Evolutionary conservation across 2,888 invertebrate species (phyloP).

Genomic region (Phortica okadai): DNA sequence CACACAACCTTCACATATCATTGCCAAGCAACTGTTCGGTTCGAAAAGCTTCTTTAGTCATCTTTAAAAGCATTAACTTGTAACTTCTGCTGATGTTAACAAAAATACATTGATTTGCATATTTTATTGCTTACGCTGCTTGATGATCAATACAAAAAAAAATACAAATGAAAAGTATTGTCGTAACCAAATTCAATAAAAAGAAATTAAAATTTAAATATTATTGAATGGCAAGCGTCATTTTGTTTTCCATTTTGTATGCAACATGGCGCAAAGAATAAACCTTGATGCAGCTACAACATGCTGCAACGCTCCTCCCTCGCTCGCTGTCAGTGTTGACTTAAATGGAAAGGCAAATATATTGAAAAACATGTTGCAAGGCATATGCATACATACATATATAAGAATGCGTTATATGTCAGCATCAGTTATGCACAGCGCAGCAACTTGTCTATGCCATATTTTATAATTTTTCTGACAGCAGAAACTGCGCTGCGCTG

Average conservation of each 20-base stretch:
- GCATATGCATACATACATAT: neutral
- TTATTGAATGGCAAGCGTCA: conserved; percentile 6
- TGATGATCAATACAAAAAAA: neutral
- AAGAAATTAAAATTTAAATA: conserved; percentile 26
- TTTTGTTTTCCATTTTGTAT: too few species aligned
- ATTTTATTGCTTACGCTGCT: conserved; percentile 19
- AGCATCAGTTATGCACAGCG: conserved; percentile 5
- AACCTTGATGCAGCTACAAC: too few species aligned
- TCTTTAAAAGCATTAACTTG: neutral
- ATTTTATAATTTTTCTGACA: conserved; percentile 16
- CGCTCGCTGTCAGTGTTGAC: too few species aligned
- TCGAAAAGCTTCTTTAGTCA: neutral
- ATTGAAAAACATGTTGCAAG: neutral
- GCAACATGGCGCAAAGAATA: too few species aligned
- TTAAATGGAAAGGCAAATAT: neutral
- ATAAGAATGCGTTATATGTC: neutral
- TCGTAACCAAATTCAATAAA: conserved; percentile 14
- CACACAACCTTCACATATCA: too few species aligned
- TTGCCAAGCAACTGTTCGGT: neutral
- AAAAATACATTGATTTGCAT: conserved; percentile 4
- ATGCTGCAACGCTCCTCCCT: too few species aligned
- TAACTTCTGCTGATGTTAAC: too few species aligned
- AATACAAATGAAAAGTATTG: neutral
- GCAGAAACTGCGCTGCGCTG: neutral
- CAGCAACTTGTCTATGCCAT: conserved; percentile 10